These are phyloP conservation scores for Promerops cafer DNA, from an alignment of 2,113 vertebrate genomes.

Conservation along the genomic window DNA sequence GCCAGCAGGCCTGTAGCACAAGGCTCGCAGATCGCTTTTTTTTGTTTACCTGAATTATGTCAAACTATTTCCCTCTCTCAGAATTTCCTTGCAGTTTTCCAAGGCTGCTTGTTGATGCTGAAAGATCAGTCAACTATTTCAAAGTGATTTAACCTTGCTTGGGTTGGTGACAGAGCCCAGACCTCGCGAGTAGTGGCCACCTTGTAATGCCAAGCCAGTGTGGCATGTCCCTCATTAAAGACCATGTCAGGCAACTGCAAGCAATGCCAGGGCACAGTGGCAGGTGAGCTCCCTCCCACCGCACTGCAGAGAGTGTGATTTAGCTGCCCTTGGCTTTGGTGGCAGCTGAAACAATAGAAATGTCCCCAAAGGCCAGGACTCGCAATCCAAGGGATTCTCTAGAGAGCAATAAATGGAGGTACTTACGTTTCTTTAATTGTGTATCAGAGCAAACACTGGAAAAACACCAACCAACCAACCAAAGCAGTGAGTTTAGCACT, in stretches of 20 bases:
- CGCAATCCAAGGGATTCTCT: background rate
- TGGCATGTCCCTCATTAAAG: background rate
- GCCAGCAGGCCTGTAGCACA: background rate
- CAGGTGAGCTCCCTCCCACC: background rate
- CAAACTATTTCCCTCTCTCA: background rate
- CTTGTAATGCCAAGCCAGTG: background rate
- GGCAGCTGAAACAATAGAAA: constrained; percentile 35
- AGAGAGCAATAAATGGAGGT: background rate
- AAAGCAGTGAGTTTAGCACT: background rate
- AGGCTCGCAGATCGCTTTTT: background rate
- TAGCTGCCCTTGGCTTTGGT: background rate
- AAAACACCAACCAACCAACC: background rate
- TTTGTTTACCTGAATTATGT: background rate
- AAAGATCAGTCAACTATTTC: background rate
- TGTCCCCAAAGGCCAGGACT: background rate
- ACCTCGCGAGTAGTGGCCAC: background rate
- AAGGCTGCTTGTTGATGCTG: background rate
- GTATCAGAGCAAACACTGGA: constrained; percentile 26
- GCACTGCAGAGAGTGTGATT: background rate
- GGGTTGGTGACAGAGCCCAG: background rate
- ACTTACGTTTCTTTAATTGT: constrained; percentile 43
- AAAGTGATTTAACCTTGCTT: background rate
- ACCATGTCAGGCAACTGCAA: background rate
- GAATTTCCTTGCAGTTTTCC: background rate
- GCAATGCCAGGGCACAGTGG: background rate